These are phyloP conservation scores for Nomia melanderi DNA, from an alignment of 1,140 invertebrate genomes.

Conservation along the genomic window DNA sequence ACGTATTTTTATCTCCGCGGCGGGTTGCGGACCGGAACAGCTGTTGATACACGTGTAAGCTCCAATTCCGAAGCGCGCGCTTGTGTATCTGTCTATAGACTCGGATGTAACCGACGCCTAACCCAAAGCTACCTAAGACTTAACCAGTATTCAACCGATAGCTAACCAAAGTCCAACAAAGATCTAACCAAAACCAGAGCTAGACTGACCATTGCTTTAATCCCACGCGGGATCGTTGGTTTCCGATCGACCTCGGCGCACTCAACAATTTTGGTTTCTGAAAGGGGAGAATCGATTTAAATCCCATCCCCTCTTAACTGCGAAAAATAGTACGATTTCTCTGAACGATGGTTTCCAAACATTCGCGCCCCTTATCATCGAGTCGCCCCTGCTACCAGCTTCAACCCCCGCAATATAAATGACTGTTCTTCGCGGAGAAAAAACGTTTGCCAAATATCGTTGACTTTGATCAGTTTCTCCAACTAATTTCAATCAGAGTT, in stretches of 20 bases:
- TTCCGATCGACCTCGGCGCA: neutral
- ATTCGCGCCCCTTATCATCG: too few species aligned
- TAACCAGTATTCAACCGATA: conserved; percentile 36
- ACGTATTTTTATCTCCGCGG: neutral
- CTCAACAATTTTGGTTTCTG: neutral
- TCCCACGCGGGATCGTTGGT: conserved; percentile 6
- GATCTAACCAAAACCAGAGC: conserved; percentile 20
- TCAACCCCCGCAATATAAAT: too few species aligned
- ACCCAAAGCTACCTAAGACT: conserved; percentile 51
- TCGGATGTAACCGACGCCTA: conserved; percentile 37
- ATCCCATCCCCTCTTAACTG: too few species aligned
- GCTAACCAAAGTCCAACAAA: conserved; percentile 39
- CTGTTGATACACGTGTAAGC: conserved; percentile 44
- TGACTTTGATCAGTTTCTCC: too few species aligned
- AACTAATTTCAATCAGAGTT: too few species aligned
- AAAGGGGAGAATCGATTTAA: neutral
- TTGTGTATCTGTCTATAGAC: conserved; percentile 29
- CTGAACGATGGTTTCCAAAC: too few species aligned
- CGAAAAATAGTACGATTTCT: too few species aligned
- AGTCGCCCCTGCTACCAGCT: too few species aligned
- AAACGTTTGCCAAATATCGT: too few species aligned
- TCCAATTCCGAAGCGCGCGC: conserved; percentile 37
- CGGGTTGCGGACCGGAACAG: conserved; percentile 7
- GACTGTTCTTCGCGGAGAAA: too few species aligned
- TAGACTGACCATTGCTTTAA: conserved; percentile 21